A percentile compares a stretch with the other conserved stretches of the same genome.
These are phyloP conservation scores for Coregonus suidteri DNA, from an alignment of 2,797 vertebrate species.

Conservation along the genomic window DNA sequence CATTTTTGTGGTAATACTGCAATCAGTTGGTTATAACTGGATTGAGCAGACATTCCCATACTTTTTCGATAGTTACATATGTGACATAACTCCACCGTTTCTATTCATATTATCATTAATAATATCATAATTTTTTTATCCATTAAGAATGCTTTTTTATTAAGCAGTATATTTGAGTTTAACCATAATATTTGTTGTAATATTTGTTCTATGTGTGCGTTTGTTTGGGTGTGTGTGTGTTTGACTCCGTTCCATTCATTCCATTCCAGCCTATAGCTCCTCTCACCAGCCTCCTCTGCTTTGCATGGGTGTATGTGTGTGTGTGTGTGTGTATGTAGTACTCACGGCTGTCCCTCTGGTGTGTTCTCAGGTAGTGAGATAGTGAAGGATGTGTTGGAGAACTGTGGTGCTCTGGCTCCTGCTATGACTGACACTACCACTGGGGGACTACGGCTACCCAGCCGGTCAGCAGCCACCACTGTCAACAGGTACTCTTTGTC, in stretches of 20 bases:
- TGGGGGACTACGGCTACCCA: conserved; percentile 79
- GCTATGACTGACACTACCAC: conserved; percentile 81
- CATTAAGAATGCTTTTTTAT: no score
- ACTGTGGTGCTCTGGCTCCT: conserved; percentile 82
- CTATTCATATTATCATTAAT: no score
- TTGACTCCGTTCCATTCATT: no score
- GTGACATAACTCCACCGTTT: no score
- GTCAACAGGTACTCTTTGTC: conserved; percentile 84
- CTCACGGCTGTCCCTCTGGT: conserved; percentile 79
- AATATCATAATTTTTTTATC: no score
- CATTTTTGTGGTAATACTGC: no score
- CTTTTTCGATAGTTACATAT: no score
- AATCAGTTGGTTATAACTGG: no score
- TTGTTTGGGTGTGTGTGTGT: not conserved
- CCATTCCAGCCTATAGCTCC: no score
- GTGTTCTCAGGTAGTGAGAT: conserved; percentile 81
- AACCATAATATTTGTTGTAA: no score
- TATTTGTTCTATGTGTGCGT: not conserved
- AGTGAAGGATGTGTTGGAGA: conserved; percentile 79
- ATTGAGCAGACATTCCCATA: no score
- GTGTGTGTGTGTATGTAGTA: conserved; percentile 35
- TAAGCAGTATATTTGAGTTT: no score
- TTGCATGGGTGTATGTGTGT: not conserved
- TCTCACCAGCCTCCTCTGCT: not conserved
- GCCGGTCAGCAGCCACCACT: conserved; percentile 80